Evolutionary conservation across 2,797 vertebrate genomes (phyloP), one percentile per base, ranked within the genome.

Genomic region (Sardinella longiceps): DNA sequence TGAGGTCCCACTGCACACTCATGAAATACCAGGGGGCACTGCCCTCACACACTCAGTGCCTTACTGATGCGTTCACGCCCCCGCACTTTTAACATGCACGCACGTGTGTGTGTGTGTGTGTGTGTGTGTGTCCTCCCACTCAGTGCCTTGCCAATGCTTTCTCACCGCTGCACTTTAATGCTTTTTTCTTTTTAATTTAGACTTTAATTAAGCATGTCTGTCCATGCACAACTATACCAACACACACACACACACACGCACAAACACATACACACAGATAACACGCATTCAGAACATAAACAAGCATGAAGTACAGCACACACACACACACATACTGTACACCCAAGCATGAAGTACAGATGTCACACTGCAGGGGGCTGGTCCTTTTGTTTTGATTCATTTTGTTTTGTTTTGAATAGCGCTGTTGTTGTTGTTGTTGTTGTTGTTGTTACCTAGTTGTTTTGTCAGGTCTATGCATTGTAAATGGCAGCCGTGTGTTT

Each of bases 361-460:
- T 56, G 37, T 63, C 53, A 25, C 81, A 50, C 48, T 50, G 48
- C n/a, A 74, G 82, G 82, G 89, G 86, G 85, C 88, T 89, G 28
- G 80, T 85, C 86, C 83, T 89, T 89, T 84, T 37, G 66, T 37
- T 74, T 74, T 2, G 0, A 10, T 63, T 30, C 12, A 1, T 74
- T 39, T 74, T 37, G 12, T 37, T 2, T 20, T 37, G 33, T n/a
- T n/a, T n/a, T n/a, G n/a, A n/a, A n/a, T n/a, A n/a, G n/a, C n/a
- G n/a, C n/a, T 74, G 66, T 74, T 74, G 66, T 56, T 56, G 33
- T 5, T 66, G 63, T 70, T 66, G 63, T 84, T 14, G 46, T 12
- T 48, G 11, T 66, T 33, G 60, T 33, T 66, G n/a, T 70, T 6
- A 3, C 37, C 20, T 70, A 18, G 9, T 83, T 37, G 63, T 70